Conservation (phyloP, 2,113 vertebrate genomes). For the Electrona antarctica region DNA sequence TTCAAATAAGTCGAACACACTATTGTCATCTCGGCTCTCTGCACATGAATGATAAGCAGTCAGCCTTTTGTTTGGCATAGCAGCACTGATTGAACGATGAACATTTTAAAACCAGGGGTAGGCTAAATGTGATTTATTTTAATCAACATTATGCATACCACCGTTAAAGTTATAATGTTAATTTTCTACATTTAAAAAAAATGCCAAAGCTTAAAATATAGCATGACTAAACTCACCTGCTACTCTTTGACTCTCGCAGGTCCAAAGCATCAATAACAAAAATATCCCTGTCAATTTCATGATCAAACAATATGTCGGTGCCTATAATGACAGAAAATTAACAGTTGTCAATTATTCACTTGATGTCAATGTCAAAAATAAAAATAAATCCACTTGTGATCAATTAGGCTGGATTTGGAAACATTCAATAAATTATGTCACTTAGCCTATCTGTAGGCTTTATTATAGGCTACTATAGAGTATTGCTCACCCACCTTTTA, state of each 20-base stretch:
- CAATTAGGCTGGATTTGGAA: slow-evolving; percentile 20
- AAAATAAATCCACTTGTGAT: no score
- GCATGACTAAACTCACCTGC: slow-evolving; percentile 85
- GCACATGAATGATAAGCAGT: slow-evolving; percentile 48
- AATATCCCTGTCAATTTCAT: slow-evolving; percentile 85
- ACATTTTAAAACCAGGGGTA: neutral
- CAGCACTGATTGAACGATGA: neutral
- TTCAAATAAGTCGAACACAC: slow-evolving; percentile 95
- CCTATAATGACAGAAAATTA: slow-evolving; percentile 21
- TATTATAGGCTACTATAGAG: no score
- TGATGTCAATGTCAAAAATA: neutral
- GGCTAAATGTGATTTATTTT: no score
- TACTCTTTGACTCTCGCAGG: slow-evolving; percentile 76
- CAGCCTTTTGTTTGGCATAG: slow-evolving; percentile 32
- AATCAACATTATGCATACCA: neutral
- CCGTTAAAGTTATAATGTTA: neutral
- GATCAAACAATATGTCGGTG: slow-evolving; percentile 57
- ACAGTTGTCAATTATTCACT: neutral
- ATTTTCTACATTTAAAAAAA: neutral
- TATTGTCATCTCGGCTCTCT: slow-evolving; percentile 93
- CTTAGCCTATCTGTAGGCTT: neutral
- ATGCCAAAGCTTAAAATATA: neutral
- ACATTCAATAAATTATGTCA: neutral
- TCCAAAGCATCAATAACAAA: slow-evolving; percentile 82
- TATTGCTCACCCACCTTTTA: slow-evolving; percentile 59